Evolutionary conservation across 2,888 invertebrate genomes (phyloP).

Genomic region (Buathra laborator): DNA sequence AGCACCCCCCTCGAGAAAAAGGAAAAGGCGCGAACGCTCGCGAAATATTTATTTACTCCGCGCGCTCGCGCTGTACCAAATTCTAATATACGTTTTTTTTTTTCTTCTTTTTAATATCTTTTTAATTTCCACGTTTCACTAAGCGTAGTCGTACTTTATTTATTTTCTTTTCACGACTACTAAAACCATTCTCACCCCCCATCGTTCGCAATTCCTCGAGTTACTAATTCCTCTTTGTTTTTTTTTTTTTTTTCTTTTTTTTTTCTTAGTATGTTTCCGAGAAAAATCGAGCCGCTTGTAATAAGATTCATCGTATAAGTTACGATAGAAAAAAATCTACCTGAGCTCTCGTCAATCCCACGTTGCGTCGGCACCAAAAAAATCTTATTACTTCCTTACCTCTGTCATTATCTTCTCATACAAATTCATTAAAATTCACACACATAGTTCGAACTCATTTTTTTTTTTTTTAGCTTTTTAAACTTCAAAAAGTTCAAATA

Average conservation of each 20-base stretch:
- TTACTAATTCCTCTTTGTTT: constrained; percentile 69
- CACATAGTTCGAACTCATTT: neutral
- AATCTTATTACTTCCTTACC: neutral
- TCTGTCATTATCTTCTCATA: neutral
- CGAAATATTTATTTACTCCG: constrained; percentile 22
- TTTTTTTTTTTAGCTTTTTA: neutral
- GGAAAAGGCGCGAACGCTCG: constrained; percentile 3
- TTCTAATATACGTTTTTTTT: constrained; percentile 38
- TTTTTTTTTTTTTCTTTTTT: neutral
- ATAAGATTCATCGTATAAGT: neutral
- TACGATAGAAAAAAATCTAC: constrained; percentile 35
- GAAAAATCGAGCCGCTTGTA: neutral
- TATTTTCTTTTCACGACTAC: constrained; percentile 20
- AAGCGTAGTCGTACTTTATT: neutral
- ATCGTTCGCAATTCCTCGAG: constrained; percentile 68
- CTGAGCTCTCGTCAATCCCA: constrained; percentile 71
- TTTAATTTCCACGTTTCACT: neutral
- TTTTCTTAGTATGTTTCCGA: neutral
- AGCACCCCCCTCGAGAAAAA: constrained; percentile 37
- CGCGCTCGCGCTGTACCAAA: constrained; percentile 40
- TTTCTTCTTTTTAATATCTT: neutral
- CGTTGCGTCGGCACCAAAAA: constrained; percentile 63
- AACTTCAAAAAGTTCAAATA: neutral
- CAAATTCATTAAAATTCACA: constrained; percentile 16
- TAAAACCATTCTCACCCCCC: constrained; percentile 67